phyloP scores from a whole-genome alignment of 2,113 vertebrate genomes.

The Emydura subglobosa region DNA sequence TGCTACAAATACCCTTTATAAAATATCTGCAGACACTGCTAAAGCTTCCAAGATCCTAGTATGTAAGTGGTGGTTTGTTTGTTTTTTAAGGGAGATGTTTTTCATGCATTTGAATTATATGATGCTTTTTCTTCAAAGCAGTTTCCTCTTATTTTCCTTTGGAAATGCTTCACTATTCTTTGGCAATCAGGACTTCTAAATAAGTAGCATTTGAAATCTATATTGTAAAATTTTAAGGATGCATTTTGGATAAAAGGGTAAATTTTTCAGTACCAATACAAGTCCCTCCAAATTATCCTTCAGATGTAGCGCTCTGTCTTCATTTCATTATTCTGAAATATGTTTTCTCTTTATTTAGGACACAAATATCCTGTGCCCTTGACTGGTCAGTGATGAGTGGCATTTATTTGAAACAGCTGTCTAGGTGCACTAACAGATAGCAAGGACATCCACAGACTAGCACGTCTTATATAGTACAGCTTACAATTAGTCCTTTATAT shows the following conservation, averaged over 20 bases:
- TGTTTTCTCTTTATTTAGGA: neutral
- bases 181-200: neutral
- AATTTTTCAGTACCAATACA: neutral
- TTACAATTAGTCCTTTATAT: neutral
- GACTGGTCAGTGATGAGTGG: neutral
- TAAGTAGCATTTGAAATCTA: neutral
- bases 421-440: neutral
- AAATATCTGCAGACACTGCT: neutral
- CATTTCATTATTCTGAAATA: neutral
- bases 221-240: neutral
- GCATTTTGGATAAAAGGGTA: neutral
- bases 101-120: neutral
- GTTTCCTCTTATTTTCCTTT: neutral
- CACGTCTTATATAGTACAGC: neutral
- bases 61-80: neutral
- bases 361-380: neutral
- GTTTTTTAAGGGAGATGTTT: neutral
- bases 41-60: neutral
- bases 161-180: neutral
- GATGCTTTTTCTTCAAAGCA: neutral
- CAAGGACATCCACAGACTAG: neutral
- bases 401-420: neutral
- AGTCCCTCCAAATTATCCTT: neutral
- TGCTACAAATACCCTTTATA: neutral
- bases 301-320: neutral